These are phyloP conservation scores for Dicroscelio sp. DNA, from an alignment of 2,888 invertebrate genomes.

Conservation along the genomic window DNA sequence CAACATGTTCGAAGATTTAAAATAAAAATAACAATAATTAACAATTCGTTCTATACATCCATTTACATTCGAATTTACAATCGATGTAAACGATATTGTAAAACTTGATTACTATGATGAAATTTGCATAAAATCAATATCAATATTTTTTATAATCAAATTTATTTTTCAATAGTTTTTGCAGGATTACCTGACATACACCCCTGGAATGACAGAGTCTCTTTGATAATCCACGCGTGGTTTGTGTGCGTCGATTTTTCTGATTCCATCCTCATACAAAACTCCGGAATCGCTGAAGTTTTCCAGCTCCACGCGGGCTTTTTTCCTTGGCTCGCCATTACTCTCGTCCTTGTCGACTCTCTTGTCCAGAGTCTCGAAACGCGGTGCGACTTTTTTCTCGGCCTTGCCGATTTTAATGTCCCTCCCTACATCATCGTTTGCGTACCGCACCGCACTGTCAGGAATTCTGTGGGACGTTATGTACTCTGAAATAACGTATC, in stretches of 20 bases:
- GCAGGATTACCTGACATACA: constrained; percentile 79
- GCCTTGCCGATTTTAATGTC: constrained; percentile 77
- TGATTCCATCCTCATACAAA: constrained; percentile 88
- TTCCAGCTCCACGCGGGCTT: constrained; percentile 89
- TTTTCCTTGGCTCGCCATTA: constrained; percentile 86
- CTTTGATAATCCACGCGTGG: constrained; percentile 82
- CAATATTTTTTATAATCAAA: too few relatives aligned
- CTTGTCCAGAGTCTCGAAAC: constrained; percentile 88
- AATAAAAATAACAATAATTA: too few relatives aligned
- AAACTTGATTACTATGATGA: too few relatives aligned
- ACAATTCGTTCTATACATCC: too few relatives aligned
- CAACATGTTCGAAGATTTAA: too few relatives aligned
- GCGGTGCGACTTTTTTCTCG: constrained; percentile 76
- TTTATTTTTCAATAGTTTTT: too few relatives aligned
- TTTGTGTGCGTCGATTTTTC: constrained; percentile 85
- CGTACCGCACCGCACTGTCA: constrained; percentile 73
- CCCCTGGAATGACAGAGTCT: constrained; percentile 89
- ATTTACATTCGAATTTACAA: too few relatives aligned
- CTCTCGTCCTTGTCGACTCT: constrained; percentile 88
- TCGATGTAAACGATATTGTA: too few relatives aligned
- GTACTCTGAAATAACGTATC: constrained; percentile 71
- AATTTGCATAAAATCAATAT: too few relatives aligned
- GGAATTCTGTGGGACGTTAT: constrained; percentile 77
- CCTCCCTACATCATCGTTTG: constrained; percentile 83
- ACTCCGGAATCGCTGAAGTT: constrained; percentile 89